Evolutionary conservation across 2,797 vertebrate genomes (phyloP).

Genomic region (Coranthus polyacanthus): DNA sequence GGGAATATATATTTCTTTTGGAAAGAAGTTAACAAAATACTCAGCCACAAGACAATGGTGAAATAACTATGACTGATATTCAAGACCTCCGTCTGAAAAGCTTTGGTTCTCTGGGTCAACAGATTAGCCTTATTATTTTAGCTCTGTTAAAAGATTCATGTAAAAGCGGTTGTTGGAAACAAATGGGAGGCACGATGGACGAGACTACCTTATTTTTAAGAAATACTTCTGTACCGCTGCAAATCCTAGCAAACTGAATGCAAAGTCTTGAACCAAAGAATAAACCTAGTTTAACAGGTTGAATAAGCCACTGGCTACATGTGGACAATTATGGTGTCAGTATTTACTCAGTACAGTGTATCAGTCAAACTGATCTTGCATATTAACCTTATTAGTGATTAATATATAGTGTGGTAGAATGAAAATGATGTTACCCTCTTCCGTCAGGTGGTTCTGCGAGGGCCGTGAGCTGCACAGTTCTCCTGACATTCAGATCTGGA

Average conservation of each 20-base stretch:
- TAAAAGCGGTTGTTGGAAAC: not conserved
- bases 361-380: no score
- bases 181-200: no score
- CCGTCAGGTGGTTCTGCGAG: conserved; percentile 97
- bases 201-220: no score
- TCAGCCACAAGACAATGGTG: not conserved
- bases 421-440: not conserved
- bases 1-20: conserved; percentile 18
- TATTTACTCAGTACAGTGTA: no score
- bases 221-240: no score
- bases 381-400: no score
- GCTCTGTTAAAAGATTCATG: not conserved
- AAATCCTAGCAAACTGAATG: no score
- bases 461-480: conserved; percentile 92
- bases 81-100: not conserved
- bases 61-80: conserved; percentile 6
- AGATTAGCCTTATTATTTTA: not conserved
- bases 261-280: no score
- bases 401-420: not conserved
- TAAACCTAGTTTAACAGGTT: no score
- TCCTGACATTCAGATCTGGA: conserved; percentile 94
- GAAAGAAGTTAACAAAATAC: conserved; percentile 4
- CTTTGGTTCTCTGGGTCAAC: not conserved
- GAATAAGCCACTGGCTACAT: no score
- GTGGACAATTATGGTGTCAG: no score